phyloP scores from a whole-genome alignment of 2,113 vertebrate species.

The Cheilinus undulatus region DNA sequence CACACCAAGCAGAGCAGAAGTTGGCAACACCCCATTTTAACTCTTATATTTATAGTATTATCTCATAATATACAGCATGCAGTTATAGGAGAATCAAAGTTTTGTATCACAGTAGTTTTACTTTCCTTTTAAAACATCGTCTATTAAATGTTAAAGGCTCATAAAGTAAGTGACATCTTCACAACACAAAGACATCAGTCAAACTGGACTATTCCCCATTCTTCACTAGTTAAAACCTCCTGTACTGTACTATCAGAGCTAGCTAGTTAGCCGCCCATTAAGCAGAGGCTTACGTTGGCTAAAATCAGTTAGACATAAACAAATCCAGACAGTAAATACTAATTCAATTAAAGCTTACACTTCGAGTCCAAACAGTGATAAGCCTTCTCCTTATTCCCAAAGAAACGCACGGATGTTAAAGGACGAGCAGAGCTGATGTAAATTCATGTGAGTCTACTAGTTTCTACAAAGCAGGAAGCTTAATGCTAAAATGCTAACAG shows the following conservation, averaged over 20 bases:
- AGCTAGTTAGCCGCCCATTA: slow-evolving; percentile 18
- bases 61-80: no score
- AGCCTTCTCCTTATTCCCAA: slow-evolving; percentile 1
- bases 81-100: no score
- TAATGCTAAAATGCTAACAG: slow-evolving; percentile 49
- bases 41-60: no score
- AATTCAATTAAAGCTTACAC: slow-evolving; percentile 26
- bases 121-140: not conserved
- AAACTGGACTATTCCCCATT: not conserved
- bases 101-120: not conserved
- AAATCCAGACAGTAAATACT: not conserved
- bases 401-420: not conserved
- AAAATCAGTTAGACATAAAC: not conserved
- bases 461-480: slow-evolving; percentile 36
- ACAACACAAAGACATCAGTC: not conserved
- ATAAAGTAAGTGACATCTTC: not conserved
- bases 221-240: not conserved
- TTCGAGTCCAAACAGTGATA: slow-evolving; percentile 26
- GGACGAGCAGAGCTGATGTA: not conserved
- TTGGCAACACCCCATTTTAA: not conserved
- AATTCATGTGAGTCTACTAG: not conserved
- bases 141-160: not conserved
- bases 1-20: no score
- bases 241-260: not conserved
- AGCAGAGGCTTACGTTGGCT: slow-evolving; percentile 1